These are phyloP conservation scores for Tholera decimalis DNA, from an alignment of 2,888 invertebrate species.

Conservation along the genomic window DNA sequence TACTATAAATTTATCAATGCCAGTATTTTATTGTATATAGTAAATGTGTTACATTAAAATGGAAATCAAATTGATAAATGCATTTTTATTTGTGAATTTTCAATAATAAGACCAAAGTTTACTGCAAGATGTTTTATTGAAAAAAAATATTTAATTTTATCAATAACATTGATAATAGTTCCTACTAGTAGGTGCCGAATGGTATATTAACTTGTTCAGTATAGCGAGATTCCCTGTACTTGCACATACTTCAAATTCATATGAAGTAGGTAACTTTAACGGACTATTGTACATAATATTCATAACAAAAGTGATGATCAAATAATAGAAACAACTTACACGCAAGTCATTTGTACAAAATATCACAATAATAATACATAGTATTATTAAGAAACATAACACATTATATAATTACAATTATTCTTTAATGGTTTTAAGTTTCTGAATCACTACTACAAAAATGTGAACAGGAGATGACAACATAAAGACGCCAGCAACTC, in stretches of 20 bases:
- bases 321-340: slow-evolving; percentile 79
- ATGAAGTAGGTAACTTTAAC: slow-evolving; percentile 71
- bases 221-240: slow-evolving; percentile 82
- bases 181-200: slow-evolving; percentile 79
- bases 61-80: slow-evolving; percentile 77
- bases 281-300: slow-evolving; percentile 56
- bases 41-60: slow-evolving; percentile 88
- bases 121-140: slow-evolving; percentile 86
- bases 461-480: slow-evolving; percentile 41
- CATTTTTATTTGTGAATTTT: slow-evolving; percentile 71
- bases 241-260: slow-evolving; percentile 84
- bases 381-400: slow-evolving; percentile 75
- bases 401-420: slow-evolving; percentile 57
- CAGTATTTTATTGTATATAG: slow-evolving; percentile 91
- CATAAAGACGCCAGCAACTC: slow-evolving; percentile 44
- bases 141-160: slow-evolving; percentile 86
- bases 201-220: slow-evolving; percentile 83
- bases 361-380: slow-evolving; percentile 86
- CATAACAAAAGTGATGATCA: slow-evolving; percentile 59
- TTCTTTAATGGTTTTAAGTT: slow-evolving; percentile 48
- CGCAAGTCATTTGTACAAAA: slow-evolving; percentile 88
- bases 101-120: slow-evolving; percentile 62
- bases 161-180: slow-evolving; percentile 83
- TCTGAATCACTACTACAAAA: slow-evolving; percentile 47
- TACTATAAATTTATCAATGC: slow-evolving; percentile 85